Conservation (phyloP, 2,888 invertebrate genomes). For the Hipparchia semele region DNA sequence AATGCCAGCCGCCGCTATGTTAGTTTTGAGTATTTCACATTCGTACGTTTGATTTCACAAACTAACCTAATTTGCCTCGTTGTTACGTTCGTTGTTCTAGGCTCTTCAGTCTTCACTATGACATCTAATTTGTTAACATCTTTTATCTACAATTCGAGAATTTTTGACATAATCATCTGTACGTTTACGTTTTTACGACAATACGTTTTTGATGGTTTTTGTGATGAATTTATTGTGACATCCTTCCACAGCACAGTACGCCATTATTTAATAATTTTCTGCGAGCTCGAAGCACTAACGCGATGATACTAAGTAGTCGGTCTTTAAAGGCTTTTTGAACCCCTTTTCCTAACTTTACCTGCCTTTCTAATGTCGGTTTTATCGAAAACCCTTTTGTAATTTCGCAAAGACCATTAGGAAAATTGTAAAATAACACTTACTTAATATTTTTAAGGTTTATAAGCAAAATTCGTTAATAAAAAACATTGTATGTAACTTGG, state of each 20-base stretch:
- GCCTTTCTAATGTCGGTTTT: neutral
- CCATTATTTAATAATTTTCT: no score
- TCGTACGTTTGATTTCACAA: slow-evolving; percentile 4
- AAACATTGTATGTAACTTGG: neutral
- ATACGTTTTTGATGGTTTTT: no score
- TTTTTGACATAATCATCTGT: neutral
- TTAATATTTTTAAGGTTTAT: neutral
- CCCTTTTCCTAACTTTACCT: slow-evolving; percentile 22
- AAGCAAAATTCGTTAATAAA: neutral
- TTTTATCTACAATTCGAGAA: neutral
- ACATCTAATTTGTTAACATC: neutral
- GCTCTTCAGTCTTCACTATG: neutral
- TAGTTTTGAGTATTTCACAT: neutral
- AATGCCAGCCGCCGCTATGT: neutral
- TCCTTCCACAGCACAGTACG: no score
- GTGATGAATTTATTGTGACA: no score
- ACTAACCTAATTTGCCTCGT: neutral
- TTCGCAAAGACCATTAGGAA: slow-evolving; percentile 15
- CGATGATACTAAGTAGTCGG: no score
- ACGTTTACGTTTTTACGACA: no score
- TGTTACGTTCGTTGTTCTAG: neutral
- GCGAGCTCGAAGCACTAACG: no score
- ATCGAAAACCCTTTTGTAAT: neutral
- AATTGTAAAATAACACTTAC: neutral
- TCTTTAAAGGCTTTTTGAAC: slow-evolving; percentile 4